Conservation (phyloP, 2,888 invertebrate genomes). For the Trisateles emortualis region DNA sequence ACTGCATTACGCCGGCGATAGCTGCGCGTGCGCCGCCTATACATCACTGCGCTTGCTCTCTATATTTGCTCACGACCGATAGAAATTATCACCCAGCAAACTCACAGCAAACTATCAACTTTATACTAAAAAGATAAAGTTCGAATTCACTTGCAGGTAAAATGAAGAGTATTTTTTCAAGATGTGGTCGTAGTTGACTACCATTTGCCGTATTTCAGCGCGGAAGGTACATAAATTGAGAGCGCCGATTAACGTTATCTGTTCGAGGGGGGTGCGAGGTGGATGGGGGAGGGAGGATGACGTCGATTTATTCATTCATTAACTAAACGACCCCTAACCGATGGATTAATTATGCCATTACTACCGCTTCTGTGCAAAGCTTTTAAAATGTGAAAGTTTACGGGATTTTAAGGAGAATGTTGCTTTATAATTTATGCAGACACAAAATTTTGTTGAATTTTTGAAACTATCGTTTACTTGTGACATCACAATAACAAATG, state of each 20-base stretch:
- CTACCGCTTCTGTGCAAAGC: conserved; percentile 52
- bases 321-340: conserved; percentile 72
- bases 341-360: conserved; percentile 72
- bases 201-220: conserved; percentile 69
- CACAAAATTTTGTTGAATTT: background rate
- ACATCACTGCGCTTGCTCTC: conserved; percentile 79
- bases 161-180: conserved; percentile 40
- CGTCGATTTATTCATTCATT: conserved; percentile 83
- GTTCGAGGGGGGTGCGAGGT: conserved; percentile 58
- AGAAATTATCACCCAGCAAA: conserved; percentile 63
- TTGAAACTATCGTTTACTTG: too few relatives aligned
- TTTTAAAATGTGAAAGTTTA: conserved; percentile 41
- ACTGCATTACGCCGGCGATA: conserved; percentile 55
- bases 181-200: conserved; percentile 59
- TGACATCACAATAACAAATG: too few relatives aligned
- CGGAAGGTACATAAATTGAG: conserved; percentile 71
- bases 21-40: conserved; percentile 69
- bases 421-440: conserved; percentile 5
- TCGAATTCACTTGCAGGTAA: conserved; percentile 29
- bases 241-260: conserved; percentile 78
- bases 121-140: conserved; percentile 32
- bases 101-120: conserved; percentile 38
- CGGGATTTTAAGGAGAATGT: conserved; percentile 41
- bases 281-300: conserved; percentile 56
- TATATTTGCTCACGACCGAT: conserved; percentile 71